Conservation (phyloP, 1,140 invertebrate genomes). For the Bemisia tabaci region DNA sequence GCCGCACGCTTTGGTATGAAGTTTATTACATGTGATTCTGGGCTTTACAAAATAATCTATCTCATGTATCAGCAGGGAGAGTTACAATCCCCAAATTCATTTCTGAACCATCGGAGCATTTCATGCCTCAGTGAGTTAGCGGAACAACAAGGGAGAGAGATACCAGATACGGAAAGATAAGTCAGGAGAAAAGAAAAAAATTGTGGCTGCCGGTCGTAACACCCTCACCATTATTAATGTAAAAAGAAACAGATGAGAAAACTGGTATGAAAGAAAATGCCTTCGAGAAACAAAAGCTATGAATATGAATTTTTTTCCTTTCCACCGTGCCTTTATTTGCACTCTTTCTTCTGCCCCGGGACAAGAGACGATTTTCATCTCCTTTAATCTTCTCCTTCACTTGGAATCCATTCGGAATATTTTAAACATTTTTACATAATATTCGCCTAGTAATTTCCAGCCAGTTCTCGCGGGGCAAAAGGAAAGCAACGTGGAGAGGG, state of each 20-base stretch:
- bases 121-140: no score
- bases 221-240: neutral
- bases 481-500: neutral
- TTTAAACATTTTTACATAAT: conserved; percentile 1
- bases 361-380: neutral
- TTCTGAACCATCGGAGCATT: no score
- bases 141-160: no score
- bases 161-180: no score
- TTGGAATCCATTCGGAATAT: neutral
- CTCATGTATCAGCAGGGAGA: no score
- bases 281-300: neutral
- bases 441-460: neutral
- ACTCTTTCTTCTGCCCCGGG: neutral
- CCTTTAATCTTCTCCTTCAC: neutral
- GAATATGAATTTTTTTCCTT: neutral
- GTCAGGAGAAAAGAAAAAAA: neutral
- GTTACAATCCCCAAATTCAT: no score
- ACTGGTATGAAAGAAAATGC: neutral
- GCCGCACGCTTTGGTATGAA: no score
- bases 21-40: no score
- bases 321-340: neutral
- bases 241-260: neutral
- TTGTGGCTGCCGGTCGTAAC: neutral
- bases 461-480: neutral
- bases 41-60: no score